A percentile compares a stretch with the other conserved stretches of the same genome.
These are phyloP conservation scores for Phengaris alcon DNA, from an alignment of 2,888 invertebrate species.

Conservation along the genomic window DNA sequence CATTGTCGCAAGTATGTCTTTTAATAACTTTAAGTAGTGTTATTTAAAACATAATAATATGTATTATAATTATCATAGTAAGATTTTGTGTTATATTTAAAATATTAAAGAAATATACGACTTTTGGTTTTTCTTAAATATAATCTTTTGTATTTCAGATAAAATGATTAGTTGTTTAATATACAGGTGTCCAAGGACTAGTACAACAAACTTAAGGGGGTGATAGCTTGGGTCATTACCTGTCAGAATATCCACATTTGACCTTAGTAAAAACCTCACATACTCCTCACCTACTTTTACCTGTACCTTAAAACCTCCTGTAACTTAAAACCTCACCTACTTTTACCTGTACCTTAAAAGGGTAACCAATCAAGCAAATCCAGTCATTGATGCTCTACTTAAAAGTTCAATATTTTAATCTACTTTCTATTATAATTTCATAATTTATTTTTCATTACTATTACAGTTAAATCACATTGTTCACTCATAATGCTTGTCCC, in stretches of 20 bases:
- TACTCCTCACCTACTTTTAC: too few relatives aligned
- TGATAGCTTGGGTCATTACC: too few relatives aligned
- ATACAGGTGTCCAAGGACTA: too few relatives aligned
- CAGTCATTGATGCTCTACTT: neutral
- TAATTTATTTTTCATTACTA: neutral
- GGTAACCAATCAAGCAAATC: too few relatives aligned
- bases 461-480: constrained; percentile 27
- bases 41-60: neutral
- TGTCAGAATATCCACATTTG: too few relatives aligned
- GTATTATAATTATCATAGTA: neutral
- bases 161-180: too few relatives aligned
- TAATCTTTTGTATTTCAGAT: too few relatives aligned
- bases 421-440: neutral
- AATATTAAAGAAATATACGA: neutral
- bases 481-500: constrained; percentile 76
- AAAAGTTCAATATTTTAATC: neutral
- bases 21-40: neutral
- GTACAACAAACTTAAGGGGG: too few relatives aligned
- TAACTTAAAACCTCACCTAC: too few relatives aligned
- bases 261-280: too few relatives aligned
- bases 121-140: neutral
- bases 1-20: neutral
- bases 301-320: too few relatives aligned
- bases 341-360: too few relatives aligned
- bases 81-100: constrained; percentile 7